Evolutionary conservation across 2,888 invertebrate species (phyloP).

Genomic region (Stenotaenia linearis): DNA sequence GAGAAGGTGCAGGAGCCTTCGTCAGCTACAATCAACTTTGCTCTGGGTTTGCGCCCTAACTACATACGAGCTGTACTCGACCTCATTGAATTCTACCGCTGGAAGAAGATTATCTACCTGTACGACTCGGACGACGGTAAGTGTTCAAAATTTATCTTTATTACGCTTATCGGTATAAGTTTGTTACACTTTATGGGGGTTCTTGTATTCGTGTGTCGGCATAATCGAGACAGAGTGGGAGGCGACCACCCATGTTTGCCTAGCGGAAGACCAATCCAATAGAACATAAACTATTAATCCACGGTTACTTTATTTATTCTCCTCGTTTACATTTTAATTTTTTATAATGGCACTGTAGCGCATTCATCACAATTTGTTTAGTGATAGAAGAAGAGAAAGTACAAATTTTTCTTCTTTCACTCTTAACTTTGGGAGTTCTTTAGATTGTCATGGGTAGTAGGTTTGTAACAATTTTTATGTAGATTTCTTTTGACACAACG

Average conservation of each 20-base stretch:
- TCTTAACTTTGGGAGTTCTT: not conserved
- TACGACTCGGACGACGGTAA: slow-evolving; percentile 87
- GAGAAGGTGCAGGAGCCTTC: slow-evolving; percentile 84
- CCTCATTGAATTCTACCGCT: slow-evolving; percentile 84
- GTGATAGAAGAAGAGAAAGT: no score
- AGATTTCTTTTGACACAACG: slow-evolving; percentile 4
- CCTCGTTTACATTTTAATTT: not conserved
- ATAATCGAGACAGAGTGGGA: no score
- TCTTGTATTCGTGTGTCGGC: no score
- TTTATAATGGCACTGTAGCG: no score
- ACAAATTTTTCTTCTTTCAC: not conserved
- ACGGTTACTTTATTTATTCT: no score
- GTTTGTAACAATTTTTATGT: not conserved
- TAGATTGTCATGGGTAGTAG: not conserved
- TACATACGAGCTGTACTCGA: slow-evolving; percentile 93
- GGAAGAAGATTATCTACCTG: slow-evolving; percentile 82
- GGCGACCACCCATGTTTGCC: no score
- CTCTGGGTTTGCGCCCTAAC: slow-evolving; percentile 89
- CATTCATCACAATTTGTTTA: no score
- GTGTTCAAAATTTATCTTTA: slow-evolving; percentile 45
- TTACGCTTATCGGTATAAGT: no score
- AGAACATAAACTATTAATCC: no score
- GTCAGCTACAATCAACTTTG: slow-evolving; percentile 50
- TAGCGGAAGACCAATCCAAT: no score
- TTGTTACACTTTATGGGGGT: no score